Evolutionary conservation across 1,140 invertebrate genomes (phyloP).

Genomic region (Dendrolimus punctatus): DNA sequence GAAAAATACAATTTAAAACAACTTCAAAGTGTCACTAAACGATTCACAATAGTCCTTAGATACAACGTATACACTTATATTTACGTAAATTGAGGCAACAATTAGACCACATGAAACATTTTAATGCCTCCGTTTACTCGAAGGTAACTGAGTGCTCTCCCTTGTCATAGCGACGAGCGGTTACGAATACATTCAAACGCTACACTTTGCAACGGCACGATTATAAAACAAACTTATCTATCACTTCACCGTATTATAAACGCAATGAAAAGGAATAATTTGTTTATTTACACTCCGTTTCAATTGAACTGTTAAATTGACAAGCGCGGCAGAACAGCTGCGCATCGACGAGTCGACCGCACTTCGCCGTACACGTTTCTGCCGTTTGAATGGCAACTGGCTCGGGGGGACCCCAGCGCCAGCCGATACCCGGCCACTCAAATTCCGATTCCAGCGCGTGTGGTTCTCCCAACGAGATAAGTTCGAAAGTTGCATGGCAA

Average conservation of each 20-base stretch:
- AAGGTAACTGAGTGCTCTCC: conserved; percentile 68
- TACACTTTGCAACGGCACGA: conserved; percentile 54
- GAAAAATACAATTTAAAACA: conserved; percentile 36
- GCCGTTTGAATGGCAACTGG: conserved; percentile 19
- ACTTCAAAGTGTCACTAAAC: conserved; percentile 55
- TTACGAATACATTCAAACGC: conserved; percentile 45
- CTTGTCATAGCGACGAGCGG: conserved; percentile 69
- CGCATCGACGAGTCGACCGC: conserved; percentile 68
- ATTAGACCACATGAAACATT: conserved; percentile 67
- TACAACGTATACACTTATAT: conserved; percentile 63
- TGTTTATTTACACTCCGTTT: conserved; percentile 69
- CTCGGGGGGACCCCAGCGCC: conserved; percentile 16
- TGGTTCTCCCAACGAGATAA: conserved; percentile 50
- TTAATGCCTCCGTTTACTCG: conserved; percentile 68
- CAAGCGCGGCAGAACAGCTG: conserved; percentile 61
- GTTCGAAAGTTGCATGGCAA: conserved; percentile 55
- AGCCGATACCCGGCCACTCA: conserved; percentile 38
- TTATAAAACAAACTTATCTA: conserved; percentile 59
- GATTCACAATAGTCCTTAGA: conserved; percentile 63
- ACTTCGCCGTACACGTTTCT: conserved; percentile 70
- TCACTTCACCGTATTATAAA: conserved; percentile 54
- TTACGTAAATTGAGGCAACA: conserved; percentile 40
- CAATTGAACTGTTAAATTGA: conserved; percentile 57
- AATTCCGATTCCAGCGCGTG: conserved; percentile 51
- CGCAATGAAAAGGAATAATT: conserved; percentile 60